These are phyloP conservation scores for Apodemus sylvaticus DNA, from an alignment of 2,113 vertebrate species.

Conservation along the genomic window DNA sequence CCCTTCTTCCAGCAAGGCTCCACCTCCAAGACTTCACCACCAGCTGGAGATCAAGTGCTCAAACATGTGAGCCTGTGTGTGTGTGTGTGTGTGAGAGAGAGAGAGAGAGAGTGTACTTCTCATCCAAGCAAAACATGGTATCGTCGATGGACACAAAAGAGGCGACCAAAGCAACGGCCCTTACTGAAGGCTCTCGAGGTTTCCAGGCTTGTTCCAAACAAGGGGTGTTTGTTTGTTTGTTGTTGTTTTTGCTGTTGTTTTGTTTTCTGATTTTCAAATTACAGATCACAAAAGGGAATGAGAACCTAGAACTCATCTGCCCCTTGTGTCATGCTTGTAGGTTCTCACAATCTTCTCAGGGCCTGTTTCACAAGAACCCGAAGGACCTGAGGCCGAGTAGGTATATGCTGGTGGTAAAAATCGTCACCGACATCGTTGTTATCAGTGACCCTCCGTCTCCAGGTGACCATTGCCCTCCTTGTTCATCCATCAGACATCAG, in stretches of 20 bases:
- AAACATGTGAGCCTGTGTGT: too few relatives aligned
- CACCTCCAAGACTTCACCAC: not conserved
- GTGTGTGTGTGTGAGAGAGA: too few relatives aligned
- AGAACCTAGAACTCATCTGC: not conserved
- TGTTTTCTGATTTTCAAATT: too few relatives aligned
- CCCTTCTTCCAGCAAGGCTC: not conserved
- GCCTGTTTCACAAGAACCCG: rapidly evolving
- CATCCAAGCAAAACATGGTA: not conserved
- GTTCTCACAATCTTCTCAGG: not conserved
- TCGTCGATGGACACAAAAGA: not conserved
- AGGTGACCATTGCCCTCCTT: not conserved
- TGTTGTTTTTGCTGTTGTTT: too few relatives aligned
- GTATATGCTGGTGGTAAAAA: too few relatives aligned
- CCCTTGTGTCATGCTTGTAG: rapidly evolving
- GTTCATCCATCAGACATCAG: not conserved
- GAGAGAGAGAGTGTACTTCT: too few relatives aligned
- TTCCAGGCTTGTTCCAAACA: not conserved
- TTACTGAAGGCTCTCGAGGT: rapidly evolving
- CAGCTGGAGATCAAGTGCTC: not conserved
- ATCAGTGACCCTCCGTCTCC: not conserved
- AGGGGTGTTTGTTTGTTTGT: too few relatives aligned
- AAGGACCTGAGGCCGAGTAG: not conserved
- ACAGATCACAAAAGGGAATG: not conserved
- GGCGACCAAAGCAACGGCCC: not conserved
- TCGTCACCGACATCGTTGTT: not conserved